Evolutionary conservation across 2,113 vertebrate genomes (phyloP), one percentile per base, ranked within the genome.

Genomic region (Pelvicachromis taeniatus): DNA sequence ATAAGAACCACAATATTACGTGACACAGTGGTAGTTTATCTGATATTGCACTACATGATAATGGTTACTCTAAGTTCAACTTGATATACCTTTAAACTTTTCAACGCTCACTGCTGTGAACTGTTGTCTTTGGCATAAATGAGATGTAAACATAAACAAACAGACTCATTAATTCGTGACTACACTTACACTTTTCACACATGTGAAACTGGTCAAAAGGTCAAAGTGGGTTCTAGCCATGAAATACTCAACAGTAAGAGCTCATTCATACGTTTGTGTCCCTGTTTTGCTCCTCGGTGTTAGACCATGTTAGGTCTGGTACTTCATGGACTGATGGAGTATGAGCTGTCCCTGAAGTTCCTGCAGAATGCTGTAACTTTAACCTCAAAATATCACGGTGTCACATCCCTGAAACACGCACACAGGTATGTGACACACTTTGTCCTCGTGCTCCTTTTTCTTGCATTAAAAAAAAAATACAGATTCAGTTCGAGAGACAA

Each of bases 251-350:
- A 16, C 13, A 75, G 3, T 13, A 29, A 75, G 16, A 31, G 26
- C 45, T 75, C 45, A 50, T 31, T 48, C 7, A 10, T 52, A 9
- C 38, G 1, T 61, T 48, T 19, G 83, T 70, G 11, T 77, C 7
- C 35, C 5, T 75, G 63, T 77, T 92, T 40, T 73, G 50, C 38
- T 84, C 45, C 42, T 14, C 68, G 59, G 6, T 31, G 33, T 79
- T 55, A 99, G 98, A 99, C 97, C 92, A 99, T 98, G 95, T 97
- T 99, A 0, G 98, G 98, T 52, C 83, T 99, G 80, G 96, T 99
- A 81, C 96, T 99, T 83, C 96, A 98, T 0, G 97, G 97, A 16
- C 95, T 99, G 29, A 97, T 97, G 97, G 97, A 98, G 91, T 97
- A 97, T 0, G 97, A 98, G 90, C 96, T 97, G 38, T 97, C 98